phyloP scores from a whole-genome alignment of 2,888 invertebrate genomes.

The Temnothorax unifasciatus region DNA sequence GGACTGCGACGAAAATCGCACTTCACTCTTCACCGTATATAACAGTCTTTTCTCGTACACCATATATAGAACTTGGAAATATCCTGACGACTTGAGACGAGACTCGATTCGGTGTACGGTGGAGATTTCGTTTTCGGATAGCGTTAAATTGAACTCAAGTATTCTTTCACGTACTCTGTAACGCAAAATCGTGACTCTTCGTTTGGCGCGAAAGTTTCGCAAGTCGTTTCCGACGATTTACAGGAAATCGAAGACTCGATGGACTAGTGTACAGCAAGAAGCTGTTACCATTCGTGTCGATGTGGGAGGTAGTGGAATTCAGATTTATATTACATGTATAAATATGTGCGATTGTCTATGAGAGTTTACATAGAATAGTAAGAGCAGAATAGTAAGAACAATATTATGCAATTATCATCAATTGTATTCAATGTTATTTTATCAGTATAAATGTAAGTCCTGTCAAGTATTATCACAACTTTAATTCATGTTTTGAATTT shows the following conservation, averaged over 20 bases:
- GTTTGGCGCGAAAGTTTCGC: neutral
- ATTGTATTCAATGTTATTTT: neutral
- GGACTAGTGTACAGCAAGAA: neutral
- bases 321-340: neutral
- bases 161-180: neutral
- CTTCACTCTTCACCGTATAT: slow-evolving; percentile 55
- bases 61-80: slow-evolving; percentile 5
- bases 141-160: slow-evolving; percentile 10
- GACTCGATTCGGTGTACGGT: neutral
- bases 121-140: neutral
- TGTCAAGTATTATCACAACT: neutral
- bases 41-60: slow-evolving; percentile 19
- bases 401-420: neutral
- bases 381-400: neutral
- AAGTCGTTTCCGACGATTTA: neutral
- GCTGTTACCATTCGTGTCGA: neutral
- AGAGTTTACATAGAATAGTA: neutral
- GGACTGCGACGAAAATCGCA: slow-evolving; percentile 63
- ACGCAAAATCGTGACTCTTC: slow-evolving; percentile 2
- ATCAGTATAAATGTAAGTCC: neutral
- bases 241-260: neutral
- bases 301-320: neutral
- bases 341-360: neutral
- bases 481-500: neutral
- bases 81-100: slow-evolving; percentile 25